Base-by-base conservation (phyloP, 2,113 vertebrate species). In the Menidia beryllina region DNA sequence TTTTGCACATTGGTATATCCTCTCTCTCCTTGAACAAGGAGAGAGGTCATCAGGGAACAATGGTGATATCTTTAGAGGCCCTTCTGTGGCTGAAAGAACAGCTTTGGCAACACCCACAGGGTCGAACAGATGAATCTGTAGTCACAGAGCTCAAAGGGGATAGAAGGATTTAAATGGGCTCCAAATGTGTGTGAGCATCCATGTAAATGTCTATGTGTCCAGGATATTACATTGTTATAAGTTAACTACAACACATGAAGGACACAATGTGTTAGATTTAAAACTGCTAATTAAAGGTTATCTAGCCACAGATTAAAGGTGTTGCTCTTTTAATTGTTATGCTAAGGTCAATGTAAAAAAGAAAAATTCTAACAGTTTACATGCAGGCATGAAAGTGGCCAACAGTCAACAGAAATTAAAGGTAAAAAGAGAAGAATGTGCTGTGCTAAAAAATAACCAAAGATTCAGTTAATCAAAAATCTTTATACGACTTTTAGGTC, bases 31-130 rank as follows among this genome's bases (percentile, higher is more conserved):
- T 82, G 54, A 80, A 64, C 60, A 50, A 57, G 30, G 65, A 79
- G 75, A 77, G 58, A 85, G 59, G 71, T 79, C 85, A 84, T 88
- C 72, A 79, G 85, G 88, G 88, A 90, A 79, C 72, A 72, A 79
- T 73, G 54, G 78, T 63, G 78, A 88, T 85, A 81, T 86, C 82
- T 88, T 77, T 82, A 90, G 86, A 85, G 71, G 66, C 68, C 76
- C 88, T 84, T 87, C 77, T 84, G 78, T 81, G 75, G 66, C 70
- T 79, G 69, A 65, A 58, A 82, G 79, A 87, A 80, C 74, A 71
- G 65, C 77, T 14, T 24, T 60, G 60, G 63, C 72, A 81, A 84
- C 86, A 77, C 84, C 76, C 84, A 78, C 61, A 68, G 85, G 75
- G 84, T 52, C 61, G 50, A 73, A 82, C 76, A 47, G 76, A 72